Evolutionary conservation across 2,888 invertebrate species (phyloP).

Genomic region (Dicyrtomina minuta): DNA sequence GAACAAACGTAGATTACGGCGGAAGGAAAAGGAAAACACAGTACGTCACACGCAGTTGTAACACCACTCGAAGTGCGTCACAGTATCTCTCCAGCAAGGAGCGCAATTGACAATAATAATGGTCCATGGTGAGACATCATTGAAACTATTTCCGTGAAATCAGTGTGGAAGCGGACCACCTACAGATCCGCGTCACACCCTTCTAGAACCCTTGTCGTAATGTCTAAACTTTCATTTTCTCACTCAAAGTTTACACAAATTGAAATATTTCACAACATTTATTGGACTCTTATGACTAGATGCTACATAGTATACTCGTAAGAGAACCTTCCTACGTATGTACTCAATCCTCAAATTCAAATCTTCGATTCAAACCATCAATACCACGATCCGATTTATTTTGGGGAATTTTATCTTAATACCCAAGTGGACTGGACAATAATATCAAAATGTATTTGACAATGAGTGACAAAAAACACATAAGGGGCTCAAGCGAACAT

Average conservation of each 20-base stretch:
- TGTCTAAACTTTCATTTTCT: constrained; percentile 2
- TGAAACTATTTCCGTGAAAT: constrained; percentile 25
- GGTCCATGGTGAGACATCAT: constrained; percentile 25
- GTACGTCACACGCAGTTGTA: neutral
- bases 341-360: too few relatives aligned
- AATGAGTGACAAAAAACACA: too few relatives aligned
- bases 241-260: constrained; percentile 16
- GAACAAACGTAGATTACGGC: neutral
- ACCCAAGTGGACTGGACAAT: too few relatives aligned
- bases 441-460: too few relatives aligned
- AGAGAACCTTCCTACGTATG: too few relatives aligned
- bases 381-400: too few relatives aligned
- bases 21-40: neutral
- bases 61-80: constrained; percentile 8
- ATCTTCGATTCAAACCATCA: too few relatives aligned
- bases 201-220: constrained; percentile 8
- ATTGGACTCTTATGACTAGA: too few relatives aligned
- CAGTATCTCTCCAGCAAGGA: constrained; percentile 16
- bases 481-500: too few relatives aligned
- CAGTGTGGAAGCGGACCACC: constrained; percentile 29
- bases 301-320: too few relatives aligned
- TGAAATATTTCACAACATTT: too few relatives aligned
- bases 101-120: constrained; percentile 9
- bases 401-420: too few relatives aligned
- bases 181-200: constrained; percentile 35